These are phyloP conservation scores for Saimiri boliviensis DNA, from an alignment of 2,113 vertebrate species.

Conservation along the genomic window DNA sequence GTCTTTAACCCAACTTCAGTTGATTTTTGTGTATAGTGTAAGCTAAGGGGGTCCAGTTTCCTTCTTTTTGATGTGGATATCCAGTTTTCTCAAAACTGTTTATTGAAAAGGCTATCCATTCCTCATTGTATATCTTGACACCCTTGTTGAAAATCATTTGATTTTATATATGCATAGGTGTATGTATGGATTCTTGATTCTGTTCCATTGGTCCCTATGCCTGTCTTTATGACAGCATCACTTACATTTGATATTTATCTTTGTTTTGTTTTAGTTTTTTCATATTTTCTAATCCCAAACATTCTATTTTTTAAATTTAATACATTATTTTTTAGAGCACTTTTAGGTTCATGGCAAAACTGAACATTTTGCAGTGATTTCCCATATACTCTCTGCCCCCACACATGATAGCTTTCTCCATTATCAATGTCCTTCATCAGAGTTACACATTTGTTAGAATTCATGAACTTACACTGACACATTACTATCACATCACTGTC, in stretches of 20 bases:
- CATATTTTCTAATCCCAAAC: neutral
- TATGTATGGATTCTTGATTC: neutral
- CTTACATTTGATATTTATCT: neutral
- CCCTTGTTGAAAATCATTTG: neutral
- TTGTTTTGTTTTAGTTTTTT: neutral
- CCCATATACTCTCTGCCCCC: rapidly evolving
- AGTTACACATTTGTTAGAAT: neutral
- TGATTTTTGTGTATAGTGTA: neutral
- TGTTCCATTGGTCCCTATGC: neutral
- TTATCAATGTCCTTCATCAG: neutral
- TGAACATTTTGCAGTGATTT: neutral
- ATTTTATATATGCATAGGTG: neutral
- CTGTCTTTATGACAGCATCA: neutral
- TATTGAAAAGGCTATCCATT: neutral
- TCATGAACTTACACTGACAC: neutral
- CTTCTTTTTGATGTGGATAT: neutral
- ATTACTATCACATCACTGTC: too few relatives aligned
- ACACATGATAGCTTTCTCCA: neutral
- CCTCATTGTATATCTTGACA: neutral
- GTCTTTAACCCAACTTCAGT: neutral
- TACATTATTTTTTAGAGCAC: neutral
- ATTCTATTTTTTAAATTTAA: neutral
- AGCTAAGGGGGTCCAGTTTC: neutral
- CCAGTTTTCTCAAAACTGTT: neutral
- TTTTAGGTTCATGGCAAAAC: neutral